Base-by-base conservation (phyloP, 2,797 vertebrate genomes). In the Myiotriccus ornatus region DNA sequence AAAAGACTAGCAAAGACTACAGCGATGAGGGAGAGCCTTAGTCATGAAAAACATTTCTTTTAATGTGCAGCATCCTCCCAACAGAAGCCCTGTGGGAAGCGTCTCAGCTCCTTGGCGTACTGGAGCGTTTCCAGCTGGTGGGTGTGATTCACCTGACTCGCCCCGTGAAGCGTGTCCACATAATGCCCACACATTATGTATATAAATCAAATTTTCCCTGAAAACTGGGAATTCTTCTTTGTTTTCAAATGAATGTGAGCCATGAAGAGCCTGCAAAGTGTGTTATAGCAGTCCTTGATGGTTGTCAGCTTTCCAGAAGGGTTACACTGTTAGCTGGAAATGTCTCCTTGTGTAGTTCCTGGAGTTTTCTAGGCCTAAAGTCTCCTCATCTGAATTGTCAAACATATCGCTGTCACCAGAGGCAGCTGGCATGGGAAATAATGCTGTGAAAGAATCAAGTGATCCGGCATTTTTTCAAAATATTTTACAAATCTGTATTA, bases 401-500 rank as follows among this genome's bases (percentile, higher is more conserved):
- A 34, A 57, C 64, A 64, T 32, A 55, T 59, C 0, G 0, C 34
- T 87, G 62, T 73, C 93, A 75, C 76, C 28, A 81, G 67, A 81
- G 69, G 62, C 34, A 49, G 62, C 47, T 86, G 73, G 28, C 55
- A 56, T 2, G 4, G 69, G 50, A 92, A 92, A 89, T 64, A 67
- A 56, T 3, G 2, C 47, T 0, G 0, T 39, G 49, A 47, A 86
- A 88, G 47, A 76, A 69, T 37, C 32, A 62, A 89, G 43, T 32
- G 65, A 78, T 65, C 55, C 1, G 4, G 50, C 30, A 57, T 56
- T 82, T 91, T 87, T 76, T n/a, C 1, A 14, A 81, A 91, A 69
- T 34, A 21, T 84, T 84, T 78, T 73, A 52, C 35, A 84, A 69
- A 90, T 90, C 69, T 86, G 19, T 28, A 81, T 75, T 79, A 84